These are phyloP conservation scores for Gyrodactylus salaris DNA, from an alignment of 1,140 invertebrate genomes.

Conservation along the genomic window DNA sequence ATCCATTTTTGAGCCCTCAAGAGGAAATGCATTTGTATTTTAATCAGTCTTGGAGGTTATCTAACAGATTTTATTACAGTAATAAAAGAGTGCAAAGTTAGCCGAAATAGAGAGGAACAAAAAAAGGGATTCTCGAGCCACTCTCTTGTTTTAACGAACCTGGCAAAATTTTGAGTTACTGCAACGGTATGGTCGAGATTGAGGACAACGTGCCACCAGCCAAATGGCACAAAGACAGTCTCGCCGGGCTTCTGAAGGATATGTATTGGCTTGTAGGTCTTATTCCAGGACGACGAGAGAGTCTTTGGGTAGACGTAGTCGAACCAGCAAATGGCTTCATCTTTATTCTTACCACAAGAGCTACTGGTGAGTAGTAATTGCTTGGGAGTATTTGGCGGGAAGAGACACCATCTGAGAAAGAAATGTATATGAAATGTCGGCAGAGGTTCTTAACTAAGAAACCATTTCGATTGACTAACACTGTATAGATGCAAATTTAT, in stretches of 20 bases:
- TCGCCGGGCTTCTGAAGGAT: constrained; percentile 83
- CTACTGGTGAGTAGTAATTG: constrained; percentile 61
- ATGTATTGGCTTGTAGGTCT: constrained; percentile 60
- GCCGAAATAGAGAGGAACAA: no score
- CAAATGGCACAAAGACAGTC: constrained; percentile 72
- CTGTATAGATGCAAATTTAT: no score
- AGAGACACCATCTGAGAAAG: constrained; percentile 50
- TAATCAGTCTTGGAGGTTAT: no score
- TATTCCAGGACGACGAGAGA: constrained; percentile 49
- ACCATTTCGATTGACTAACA: no score
- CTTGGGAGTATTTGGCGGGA: constrained; percentile 76
- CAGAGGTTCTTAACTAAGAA: no score
- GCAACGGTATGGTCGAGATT: constrained; percentile 79
- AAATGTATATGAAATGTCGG: constrained; percentile 4
- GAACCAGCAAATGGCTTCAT: constrained; percentile 96
- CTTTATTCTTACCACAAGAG: constrained; percentile 58
- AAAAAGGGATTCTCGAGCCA: no score
- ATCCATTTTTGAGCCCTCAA: no score
- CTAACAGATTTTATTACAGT: no score
- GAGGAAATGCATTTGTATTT: no score
- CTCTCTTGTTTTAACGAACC: background rate
- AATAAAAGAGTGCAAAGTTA: no score
- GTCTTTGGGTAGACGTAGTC: constrained; percentile 74
- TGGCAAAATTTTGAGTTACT: constrained; percentile 90
- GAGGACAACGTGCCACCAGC: constrained; percentile 74